Base-by-base conservation (phyloP, 2,888 invertebrate genomes). In the Calameuta pallipes region DNA sequence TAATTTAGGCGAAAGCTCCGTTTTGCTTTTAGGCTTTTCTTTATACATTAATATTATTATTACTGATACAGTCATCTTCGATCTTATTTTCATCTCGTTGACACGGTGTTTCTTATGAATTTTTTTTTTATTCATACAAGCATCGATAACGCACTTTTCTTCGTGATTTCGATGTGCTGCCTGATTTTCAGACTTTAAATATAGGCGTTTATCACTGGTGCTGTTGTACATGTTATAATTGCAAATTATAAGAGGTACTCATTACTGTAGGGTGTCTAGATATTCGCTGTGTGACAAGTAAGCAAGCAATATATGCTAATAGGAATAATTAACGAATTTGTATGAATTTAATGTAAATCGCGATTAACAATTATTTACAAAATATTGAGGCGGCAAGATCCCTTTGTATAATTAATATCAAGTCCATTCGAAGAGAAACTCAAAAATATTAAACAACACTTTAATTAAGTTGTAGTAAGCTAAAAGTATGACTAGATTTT, bases 91-190 rank as follows among this genome's bases (percentile, higher is more conserved):
- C 69, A 37, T 34, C 36, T 71, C 30, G 73, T 78, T 56, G 23
- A 75, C 41, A 78, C 36, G 75, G 36, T 78, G 78, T 75, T 71
- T 36, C 76, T 37, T 71, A 56, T 4, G 70, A 36, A 34, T 68
- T 76, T 15, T 74, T 30, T 34, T 56, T 2, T 56, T 56, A 23
- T 56, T 56, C 56, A 56, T 56, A 56, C 56, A 23, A 6, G 15
- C 56, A 56, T 23, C 15, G 23, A 56, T 37, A 15, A 56, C 56
- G 56, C 56, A 56, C 56, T 56, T 56, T 23, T 56, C 9, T 23
- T 56, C 56, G 56, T 56, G 56, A 23, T 9, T 56, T 56, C 23
- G 23, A 56, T 56, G 56, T 15, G 56, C 56, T 56, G 23, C 56
- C 9, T 23, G 56, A 56, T 23, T 56, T 15, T 56, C 23, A 56